phyloP scores from a whole-genome alignment of 37 sponge, comb jelly and placozoan species.

The Oopsacas minuta region DNA sequence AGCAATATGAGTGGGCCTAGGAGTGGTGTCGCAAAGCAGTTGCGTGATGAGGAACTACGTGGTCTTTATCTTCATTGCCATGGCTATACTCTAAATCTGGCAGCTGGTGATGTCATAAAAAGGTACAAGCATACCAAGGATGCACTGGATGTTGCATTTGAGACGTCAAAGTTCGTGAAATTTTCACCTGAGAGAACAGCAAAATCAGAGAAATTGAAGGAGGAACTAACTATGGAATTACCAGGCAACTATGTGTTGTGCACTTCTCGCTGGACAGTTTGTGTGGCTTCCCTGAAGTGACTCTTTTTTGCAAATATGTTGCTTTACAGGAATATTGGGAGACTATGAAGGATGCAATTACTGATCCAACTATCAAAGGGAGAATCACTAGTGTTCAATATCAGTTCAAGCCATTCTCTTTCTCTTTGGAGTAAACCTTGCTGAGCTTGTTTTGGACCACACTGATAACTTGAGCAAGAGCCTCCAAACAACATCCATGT shows the following conservation, averaged over 20 bases:
- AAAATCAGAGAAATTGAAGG: background rate
- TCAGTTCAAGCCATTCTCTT: conserved; percentile 5
- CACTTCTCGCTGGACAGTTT: conserved; percentile 19
- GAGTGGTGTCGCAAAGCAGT: conserved; percentile 31
- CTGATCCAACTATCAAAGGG: conserved; percentile 6
- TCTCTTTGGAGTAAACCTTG: conserved; percentile 34
- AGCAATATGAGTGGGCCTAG: conserved; percentile 24
- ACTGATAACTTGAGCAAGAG: conserved; percentile 39
- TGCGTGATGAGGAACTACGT: conserved; percentile 18
- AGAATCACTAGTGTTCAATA: background rate
- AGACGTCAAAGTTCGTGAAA: conserved; percentile 22
- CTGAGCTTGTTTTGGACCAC: conserved; percentile 36
- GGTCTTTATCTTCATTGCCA: conserved; percentile 26
- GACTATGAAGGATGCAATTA: background rate
- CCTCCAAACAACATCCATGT: conserved; percentile 28
- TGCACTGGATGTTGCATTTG: conserved; percentile 20
- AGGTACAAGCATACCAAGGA: conserved; percentile 23
- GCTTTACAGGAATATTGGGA: background rate
- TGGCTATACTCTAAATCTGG: conserved; percentile 27
- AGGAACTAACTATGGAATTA: background rate
- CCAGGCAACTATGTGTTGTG: conserved; percentile 14
- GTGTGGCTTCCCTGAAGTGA: background rate
- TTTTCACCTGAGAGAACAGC: background rate
- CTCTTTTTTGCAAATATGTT: background rate
- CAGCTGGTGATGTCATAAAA: conserved; percentile 22